phyloP scores from a whole-genome alignment of 2,888 invertebrate genomes.

The Balanococcus diminutus region DNA sequence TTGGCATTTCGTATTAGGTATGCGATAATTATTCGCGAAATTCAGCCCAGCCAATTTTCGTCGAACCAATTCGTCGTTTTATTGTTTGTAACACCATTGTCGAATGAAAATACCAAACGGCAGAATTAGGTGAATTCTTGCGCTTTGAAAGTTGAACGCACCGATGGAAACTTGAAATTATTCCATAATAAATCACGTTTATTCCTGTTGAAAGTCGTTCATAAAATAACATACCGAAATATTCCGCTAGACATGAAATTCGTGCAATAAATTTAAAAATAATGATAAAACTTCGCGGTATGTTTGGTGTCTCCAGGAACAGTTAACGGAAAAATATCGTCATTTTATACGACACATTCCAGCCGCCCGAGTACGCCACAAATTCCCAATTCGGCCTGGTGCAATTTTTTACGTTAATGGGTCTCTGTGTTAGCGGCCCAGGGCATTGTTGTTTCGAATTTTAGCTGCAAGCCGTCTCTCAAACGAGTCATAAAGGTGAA shows the following conservation, averaged over 20 bases:
- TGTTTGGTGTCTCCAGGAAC: constrained; percentile 4
- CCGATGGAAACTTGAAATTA: constrained; percentile 24
- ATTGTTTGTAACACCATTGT: constrained; percentile 33
- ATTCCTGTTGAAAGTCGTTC: constrained; percentile 31
- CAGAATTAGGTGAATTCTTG: constrained; percentile 20
- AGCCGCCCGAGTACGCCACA: neutral
- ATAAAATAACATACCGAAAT: constrained; percentile 9
- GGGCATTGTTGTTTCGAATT: neutral
- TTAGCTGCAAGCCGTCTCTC: neutral
- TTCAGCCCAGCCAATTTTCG: neutral
- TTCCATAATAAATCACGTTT: constrained; percentile 36
- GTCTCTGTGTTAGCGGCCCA: neutral
- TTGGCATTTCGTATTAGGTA: neutral
- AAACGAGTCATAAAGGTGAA: too few species aligned
- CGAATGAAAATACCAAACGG: constrained; percentile 20
- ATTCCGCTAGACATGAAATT: constrained; percentile 26
- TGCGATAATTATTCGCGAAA: neutral
- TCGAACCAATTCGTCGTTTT: constrained; percentile 8
- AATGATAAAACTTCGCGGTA: constrained; percentile 45
- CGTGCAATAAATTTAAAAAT: constrained; percentile 38
- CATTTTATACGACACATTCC: constrained; percentile 18
- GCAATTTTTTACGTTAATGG: neutral
- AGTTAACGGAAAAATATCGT: neutral
- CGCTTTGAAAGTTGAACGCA: constrained; percentile 12
- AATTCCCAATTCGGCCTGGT: neutral